Evolutionary conservation across 2,797 vertebrate genomes (phyloP).

Genomic region (Scolopax rusticola): DNA sequence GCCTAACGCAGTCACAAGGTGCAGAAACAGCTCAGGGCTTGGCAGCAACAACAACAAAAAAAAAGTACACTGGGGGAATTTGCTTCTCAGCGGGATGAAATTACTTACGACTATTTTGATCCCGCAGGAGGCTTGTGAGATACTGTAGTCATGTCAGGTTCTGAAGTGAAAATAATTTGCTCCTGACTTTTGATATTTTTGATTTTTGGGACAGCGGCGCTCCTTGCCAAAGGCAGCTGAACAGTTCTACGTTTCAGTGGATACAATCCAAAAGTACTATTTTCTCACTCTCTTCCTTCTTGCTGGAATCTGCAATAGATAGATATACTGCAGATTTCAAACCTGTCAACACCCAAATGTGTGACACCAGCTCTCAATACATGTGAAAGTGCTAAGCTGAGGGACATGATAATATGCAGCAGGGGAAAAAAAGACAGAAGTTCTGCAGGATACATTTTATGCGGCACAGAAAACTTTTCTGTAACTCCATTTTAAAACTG

Average conservation of each 20-base stretch:
- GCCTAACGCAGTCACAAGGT: conserved; percentile 6
- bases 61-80: neutral
- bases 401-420: neutral
- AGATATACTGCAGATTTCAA: conserved; percentile 46
- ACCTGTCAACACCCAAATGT: conserved; percentile 55
- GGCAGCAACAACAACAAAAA: neutral
- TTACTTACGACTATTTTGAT: conserved; percentile 13
- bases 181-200: neutral
- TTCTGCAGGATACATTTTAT: conserved; percentile 13
- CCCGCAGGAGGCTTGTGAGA: neutral
- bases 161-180: neutral
- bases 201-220: neutral
- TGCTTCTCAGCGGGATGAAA: neutral
- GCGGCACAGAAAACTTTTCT: conserved; percentile 23
- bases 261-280: neutral
- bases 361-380: conserved; percentile 49
- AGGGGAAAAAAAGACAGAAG: neutral
- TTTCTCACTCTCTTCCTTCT: conserved; percentile 18
- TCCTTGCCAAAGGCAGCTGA: neutral
- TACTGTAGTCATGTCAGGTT: neutral
- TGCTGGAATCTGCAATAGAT: neutral
- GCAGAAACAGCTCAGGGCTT: neutral
- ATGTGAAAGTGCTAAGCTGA: conserved; percentile 46
- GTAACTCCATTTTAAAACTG: conserved; percentile 38
- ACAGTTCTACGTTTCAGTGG: neutral